These are phyloP conservation scores for Leptodirus hochenwartii DNA, from an alignment of 2,888 invertebrate species.

Conservation along the genomic window DNA sequence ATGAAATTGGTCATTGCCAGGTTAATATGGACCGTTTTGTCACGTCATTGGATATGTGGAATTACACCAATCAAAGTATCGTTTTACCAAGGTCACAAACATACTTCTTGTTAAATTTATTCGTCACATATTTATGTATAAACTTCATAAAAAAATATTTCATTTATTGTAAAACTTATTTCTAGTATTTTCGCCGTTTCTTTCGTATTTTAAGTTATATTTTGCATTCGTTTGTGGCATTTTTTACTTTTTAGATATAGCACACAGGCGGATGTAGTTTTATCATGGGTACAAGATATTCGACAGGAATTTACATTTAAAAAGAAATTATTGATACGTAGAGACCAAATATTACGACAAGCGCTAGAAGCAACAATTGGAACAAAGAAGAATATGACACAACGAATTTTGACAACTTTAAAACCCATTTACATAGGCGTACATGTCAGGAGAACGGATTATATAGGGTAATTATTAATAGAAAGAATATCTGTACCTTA, in stretches of 20 bases:
- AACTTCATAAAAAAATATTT: too few relatives aligned
- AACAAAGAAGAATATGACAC: background rate
- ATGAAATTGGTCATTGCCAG: slow-evolving; percentile 34
- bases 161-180: too few relatives aligned
- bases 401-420: too few relatives aligned
- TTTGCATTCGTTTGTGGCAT: too few relatives aligned
- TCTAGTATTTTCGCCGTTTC: too few relatives aligned
- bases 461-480: too few relatives aligned
- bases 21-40: slow-evolving; percentile 29
- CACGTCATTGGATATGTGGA: slow-evolving; percentile 33
- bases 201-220: too few relatives aligned
- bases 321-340: slow-evolving; percentile 26
- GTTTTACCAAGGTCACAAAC: slow-evolving; percentile 34
- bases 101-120: too few relatives aligned
- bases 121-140: too few relatives aligned
- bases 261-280: slow-evolving; percentile 33
- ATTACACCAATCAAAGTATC: slow-evolving; percentile 36
- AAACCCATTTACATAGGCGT: slow-evolving; percentile 31
- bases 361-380: background rate
- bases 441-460: slow-evolving; percentile 37
- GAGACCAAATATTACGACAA: slow-evolving; percentile 26
- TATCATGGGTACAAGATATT: slow-evolving; percentile 36
- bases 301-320: slow-evolving; percentile 35
- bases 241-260: too few relatives aligned
- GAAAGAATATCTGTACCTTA: too few relatives aligned